Conservation (phyloP, 1,140 invertebrate species). For the Brachionus asplanchnoidis region DNA sequence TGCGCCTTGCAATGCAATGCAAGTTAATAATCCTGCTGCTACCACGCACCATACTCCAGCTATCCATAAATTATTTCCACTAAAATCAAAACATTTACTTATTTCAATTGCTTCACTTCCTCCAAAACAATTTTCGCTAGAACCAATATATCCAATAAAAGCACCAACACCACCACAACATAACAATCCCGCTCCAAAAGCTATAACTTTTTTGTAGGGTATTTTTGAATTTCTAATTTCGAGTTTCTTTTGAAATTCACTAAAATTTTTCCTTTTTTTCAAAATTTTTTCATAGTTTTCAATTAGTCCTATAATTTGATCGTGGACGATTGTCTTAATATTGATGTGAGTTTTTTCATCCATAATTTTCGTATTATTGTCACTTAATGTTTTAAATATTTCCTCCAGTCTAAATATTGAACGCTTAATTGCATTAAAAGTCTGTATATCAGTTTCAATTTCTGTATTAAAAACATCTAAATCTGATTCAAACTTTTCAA, state of each 20-base stretch:
- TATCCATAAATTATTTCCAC: no score
- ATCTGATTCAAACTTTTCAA: background rate
- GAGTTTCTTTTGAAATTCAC: background rate
- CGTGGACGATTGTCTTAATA: background rate
- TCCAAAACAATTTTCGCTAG: no score
- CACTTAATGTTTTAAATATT: background rate
- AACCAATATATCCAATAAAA: no score
- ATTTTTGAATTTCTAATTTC: background rate
- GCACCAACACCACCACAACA: background rate
- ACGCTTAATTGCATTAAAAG: background rate
- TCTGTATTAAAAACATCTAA: background rate
- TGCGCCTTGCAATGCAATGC: no score
- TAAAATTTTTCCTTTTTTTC: background rate
- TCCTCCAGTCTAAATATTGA: background rate
- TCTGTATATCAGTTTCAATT: background rate
- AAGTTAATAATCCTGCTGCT: no score
- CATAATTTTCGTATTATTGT: background rate
- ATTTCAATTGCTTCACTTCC: no score
- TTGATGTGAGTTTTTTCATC: background rate
- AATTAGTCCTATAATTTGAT: background rate
- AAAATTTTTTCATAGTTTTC: background rate
- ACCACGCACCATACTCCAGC: no score
- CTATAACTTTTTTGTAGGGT: background rate
- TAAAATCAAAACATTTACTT: no score
- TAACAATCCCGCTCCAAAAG: background rate